Evolutionary conservation across 1,140 invertebrate species (phyloP).

Genomic region (Orussus abietinus): DNA sequence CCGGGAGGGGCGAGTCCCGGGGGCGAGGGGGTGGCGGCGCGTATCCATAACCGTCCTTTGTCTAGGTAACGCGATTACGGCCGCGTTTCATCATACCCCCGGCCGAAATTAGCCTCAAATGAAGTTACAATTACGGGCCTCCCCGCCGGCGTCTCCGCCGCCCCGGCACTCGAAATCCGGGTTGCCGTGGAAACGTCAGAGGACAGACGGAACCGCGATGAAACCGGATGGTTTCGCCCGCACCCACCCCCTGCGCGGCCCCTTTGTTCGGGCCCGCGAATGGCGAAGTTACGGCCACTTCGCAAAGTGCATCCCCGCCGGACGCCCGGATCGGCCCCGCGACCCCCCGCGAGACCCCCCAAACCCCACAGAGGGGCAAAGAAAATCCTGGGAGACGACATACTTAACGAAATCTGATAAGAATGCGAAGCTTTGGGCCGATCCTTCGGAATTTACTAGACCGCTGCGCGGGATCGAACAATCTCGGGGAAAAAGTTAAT

Average conservation of each 20-base stretch:
- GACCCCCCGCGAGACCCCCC: too few relatives aligned
- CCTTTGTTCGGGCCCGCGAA: conserved; percentile 23
- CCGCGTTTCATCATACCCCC: conserved; percentile 53
- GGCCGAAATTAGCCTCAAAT: conserved; percentile 54
- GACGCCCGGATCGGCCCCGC: too few relatives aligned
- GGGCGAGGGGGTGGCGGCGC: conserved; percentile 36
- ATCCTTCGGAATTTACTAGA: too few relatives aligned
- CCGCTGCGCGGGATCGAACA: too few relatives aligned
- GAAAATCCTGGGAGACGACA: too few relatives aligned
- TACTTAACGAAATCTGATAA: too few relatives aligned
- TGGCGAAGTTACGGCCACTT: conserved; percentile 18
- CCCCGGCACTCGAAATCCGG: conserved; percentile 43
- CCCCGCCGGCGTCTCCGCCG: conserved; percentile 22
- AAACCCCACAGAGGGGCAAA: too few relatives aligned
- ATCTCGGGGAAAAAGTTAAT: too few relatives aligned
- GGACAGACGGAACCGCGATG: conserved; percentile 55
- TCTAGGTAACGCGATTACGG: conserved; percentile 54
- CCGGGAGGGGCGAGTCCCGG: conserved; percentile 30
- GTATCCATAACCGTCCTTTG: conserved; percentile 56
- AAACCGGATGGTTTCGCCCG: conserved; percentile 52
- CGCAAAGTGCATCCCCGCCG: too few relatives aligned
- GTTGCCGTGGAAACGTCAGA: conserved; percentile 56
- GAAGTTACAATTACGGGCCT: conserved; percentile 54
- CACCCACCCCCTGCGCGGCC: conserved; percentile 15
- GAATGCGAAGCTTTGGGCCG: too few relatives aligned